Conservation (phyloP, 2,113 vertebrate species). For the Calyptomena viridis region DNA sequence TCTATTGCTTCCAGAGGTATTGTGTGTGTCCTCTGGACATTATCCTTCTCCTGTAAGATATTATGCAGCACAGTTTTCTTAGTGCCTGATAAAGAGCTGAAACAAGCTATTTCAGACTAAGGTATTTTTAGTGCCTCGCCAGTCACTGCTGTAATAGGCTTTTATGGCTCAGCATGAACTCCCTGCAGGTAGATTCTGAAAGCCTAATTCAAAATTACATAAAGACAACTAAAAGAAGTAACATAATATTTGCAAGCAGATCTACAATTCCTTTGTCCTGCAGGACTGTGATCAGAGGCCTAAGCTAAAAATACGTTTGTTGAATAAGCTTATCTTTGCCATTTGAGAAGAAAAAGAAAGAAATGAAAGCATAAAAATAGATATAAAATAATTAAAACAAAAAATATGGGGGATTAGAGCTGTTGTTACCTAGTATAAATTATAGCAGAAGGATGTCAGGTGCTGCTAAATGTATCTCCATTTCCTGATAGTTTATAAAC, state of each 20-base stretch:
- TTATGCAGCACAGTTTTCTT: background rate
- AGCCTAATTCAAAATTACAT: slow-evolving; percentile 36
- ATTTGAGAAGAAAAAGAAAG: background rate
- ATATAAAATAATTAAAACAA: background rate
- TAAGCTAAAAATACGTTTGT: slow-evolving; percentile 28
- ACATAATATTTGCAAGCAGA: background rate
- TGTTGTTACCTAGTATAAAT: background rate
- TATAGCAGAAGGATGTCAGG: background rate
- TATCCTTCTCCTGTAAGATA: background rate
- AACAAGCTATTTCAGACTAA: slow-evolving; percentile 35
- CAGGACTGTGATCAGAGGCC: background rate
- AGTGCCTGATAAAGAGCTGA: slow-evolving; percentile 24
- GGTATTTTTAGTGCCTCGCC: slow-evolving; percentile 48
- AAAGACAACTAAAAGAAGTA: slow-evolving; percentile 34
- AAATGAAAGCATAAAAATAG: background rate
- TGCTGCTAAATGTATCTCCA: background rate
- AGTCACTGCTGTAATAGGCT: slow-evolving; percentile 36
- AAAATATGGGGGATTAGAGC: background rate
- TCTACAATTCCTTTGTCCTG: slow-evolving; percentile 27
- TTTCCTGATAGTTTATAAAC: background rate
- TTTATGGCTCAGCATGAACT: slow-evolving; percentile 42
- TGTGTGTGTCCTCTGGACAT: slow-evolving; percentile 24
- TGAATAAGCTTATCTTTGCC: background rate
- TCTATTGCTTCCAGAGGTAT: background rate
- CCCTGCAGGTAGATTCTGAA: slow-evolving; percentile 40